These are phyloP conservation scores for Astyanax mexicanus DNA, from an alignment of 2,797 vertebrate genomes.

Conservation along the genomic window DNA sequence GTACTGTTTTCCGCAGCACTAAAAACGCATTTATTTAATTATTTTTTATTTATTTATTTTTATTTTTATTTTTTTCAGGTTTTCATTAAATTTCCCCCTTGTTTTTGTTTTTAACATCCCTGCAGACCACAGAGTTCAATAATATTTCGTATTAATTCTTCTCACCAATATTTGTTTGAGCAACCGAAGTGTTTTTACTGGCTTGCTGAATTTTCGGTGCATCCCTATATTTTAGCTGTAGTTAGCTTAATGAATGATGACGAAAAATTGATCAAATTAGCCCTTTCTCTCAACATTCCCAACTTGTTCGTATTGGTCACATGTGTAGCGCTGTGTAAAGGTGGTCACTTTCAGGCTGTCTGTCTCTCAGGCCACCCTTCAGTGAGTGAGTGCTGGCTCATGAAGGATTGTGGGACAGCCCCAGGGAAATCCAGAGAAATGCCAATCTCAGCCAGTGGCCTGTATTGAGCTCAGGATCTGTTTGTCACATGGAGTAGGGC, in stretches of 20 bases:
- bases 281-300: background rate
- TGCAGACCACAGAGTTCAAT: no score
- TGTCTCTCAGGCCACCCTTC: slow-evolving; percentile 31
- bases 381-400: slow-evolving; percentile 4
- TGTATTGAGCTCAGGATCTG: slow-evolving; percentile 70
- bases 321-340: slow-evolving; percentile 22
- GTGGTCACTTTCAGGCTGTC: slow-evolving; percentile 21
- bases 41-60: no score
- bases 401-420: slow-evolving; percentile 40
- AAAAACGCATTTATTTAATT: no score
- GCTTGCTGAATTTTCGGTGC: no score
- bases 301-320: background rate
- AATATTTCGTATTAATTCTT: no score
- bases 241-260: background rate
- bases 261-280: background rate
- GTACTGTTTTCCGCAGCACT: no score
- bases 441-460: slow-evolving; percentile 72
- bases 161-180: no score
- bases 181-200: no score
- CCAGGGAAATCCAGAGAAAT: slow-evolving; percentile 69
- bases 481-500: slow-evolving; percentile 77
- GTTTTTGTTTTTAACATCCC: no score
- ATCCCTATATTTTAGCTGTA: no score
- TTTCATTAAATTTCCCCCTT: no score
- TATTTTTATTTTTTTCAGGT: no score